Conservation (phyloP, 2,113 vertebrate genomes). For the Ophthalmolycus amberensis region DNA sequence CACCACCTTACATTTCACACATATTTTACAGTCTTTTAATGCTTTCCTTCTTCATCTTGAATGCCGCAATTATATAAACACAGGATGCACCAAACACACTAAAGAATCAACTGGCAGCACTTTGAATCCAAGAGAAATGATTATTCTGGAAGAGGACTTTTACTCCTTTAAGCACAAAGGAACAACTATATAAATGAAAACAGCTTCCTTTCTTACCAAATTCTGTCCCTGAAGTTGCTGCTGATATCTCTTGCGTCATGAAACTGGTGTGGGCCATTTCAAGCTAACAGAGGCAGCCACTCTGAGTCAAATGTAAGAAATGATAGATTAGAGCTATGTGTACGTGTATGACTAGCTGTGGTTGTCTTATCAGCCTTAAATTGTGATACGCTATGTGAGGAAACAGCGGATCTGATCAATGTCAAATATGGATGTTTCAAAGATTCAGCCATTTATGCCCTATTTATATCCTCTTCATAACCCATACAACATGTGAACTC, state of each 20-base stretch:
- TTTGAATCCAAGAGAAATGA: conserved; percentile 25
- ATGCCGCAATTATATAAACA: conserved; percentile 1
- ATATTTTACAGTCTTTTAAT: neutral
- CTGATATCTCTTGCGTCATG: neutral
- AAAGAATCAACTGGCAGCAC: conserved; percentile 20
- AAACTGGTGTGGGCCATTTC: neutral
- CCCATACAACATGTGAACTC: neutral
- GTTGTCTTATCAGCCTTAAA: neutral
- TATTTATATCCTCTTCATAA: neutral
- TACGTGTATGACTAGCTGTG: neutral
- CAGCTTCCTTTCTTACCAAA: neutral
- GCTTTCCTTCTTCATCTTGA: conserved; percentile 1
- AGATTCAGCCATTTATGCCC: neutral
- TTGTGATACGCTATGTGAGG: neutral
- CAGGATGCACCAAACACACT: neutral
- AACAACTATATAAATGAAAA: conserved; percentile 2
- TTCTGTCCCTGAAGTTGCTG: neutral
- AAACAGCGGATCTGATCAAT: neutral
- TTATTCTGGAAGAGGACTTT: neutral
- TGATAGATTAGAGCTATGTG: neutral
- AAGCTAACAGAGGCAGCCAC: neutral
- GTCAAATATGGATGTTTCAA: neutral
- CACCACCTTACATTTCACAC: neutral
- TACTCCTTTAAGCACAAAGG: neutral
- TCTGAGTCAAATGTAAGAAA: neutral